phyloP scores from a whole-genome alignment of 2,888 invertebrate genomes.

The Idaea biselata region DNA sequence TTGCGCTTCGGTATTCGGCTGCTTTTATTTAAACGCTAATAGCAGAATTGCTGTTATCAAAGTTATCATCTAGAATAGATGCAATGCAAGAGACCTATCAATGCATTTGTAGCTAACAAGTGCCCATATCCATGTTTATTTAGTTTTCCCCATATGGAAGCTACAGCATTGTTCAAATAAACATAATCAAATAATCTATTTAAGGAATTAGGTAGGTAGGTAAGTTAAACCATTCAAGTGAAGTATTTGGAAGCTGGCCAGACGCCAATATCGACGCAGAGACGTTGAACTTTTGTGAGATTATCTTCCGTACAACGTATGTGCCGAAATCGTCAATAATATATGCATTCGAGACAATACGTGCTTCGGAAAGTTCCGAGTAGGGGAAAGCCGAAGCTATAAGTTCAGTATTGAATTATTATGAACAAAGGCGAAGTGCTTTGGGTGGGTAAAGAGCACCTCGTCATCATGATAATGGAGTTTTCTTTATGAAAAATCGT shows the following conservation, averaged over 20 bases:
- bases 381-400: not conserved
- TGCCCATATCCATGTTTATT: not conserved
- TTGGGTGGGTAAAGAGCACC: not conserved
- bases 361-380: not conserved
- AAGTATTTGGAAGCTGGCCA: slow-evolving; percentile 71
- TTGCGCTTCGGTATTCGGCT: too few relatives aligned
- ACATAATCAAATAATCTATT: slow-evolving; percentile 48
- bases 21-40: too few relatives aligned
- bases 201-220: slow-evolving; percentile 58
- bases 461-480: not conserved
- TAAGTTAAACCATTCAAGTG: slow-evolving; percentile 61
- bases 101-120: not conserved
- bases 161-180: slow-evolving; percentile 7
- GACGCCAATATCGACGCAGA: slow-evolving; percentile 58
- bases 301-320: not conserved
- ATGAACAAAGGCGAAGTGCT: slow-evolving; percentile 1
- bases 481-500: not conserved
- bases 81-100: not conserved
- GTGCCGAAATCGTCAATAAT: not conserved
- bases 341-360: not conserved
- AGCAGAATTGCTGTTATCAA: too few relatives aligned
- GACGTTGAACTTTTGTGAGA: slow-evolving; percentile 64
- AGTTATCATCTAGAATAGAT: too few relatives aligned
- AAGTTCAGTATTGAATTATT: not conserved
- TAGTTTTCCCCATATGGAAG: not conserved